Evolutionary conservation across 1,140 invertebrate genomes (phyloP), one percentile per base, ranked within the genome.

Genomic region (Trichoplusia ni): DNA sequence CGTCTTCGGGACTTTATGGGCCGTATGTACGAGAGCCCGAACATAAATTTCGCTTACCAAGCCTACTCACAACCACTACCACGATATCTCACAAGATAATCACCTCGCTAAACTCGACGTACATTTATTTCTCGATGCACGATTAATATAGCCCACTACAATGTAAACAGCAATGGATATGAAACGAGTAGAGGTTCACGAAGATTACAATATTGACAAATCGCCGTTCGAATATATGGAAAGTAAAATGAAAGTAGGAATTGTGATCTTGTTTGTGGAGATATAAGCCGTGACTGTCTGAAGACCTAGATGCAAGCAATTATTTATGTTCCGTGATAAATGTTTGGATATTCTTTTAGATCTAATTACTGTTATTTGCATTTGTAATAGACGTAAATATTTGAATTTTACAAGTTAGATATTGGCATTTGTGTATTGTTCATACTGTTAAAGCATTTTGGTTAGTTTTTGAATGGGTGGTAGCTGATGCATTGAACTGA

Each of bases 1-100:
- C 44, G 42, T 56, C 68, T 68, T 59, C 13, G 16, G 53, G 44
- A 67, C 19, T 67, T 67, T 65, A 71, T 62, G 37, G 56, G 8
- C 27, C 27, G 8, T 44, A 35, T 54, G 46, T 61, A 64, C 53
- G 16, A 21, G 19, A 51, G 37, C 25, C 18, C 40, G 47, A 23
- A 23, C 59, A 54, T 64, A 67, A 67, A 71, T 35, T 65, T 42
- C 31, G 40, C 46, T 40, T 35, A 42, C 8, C 37, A 40, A 35
- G 35, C 51, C n/a, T 11, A 2, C 7, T 11, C 21, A 27, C 16
- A 38, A 46, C 67, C 49, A 37, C 44, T 69, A 65, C 63, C 16
- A 65, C 14, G 23, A 44, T 40, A 64, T 47, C 27, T 23, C 25
- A 40, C 11, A 9, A 21, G 46, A 29, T 29, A 2, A 33, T 59